Conservation (phyloP, 2,113 vertebrate species). For the Cyprinodon tularosa region DNA sequence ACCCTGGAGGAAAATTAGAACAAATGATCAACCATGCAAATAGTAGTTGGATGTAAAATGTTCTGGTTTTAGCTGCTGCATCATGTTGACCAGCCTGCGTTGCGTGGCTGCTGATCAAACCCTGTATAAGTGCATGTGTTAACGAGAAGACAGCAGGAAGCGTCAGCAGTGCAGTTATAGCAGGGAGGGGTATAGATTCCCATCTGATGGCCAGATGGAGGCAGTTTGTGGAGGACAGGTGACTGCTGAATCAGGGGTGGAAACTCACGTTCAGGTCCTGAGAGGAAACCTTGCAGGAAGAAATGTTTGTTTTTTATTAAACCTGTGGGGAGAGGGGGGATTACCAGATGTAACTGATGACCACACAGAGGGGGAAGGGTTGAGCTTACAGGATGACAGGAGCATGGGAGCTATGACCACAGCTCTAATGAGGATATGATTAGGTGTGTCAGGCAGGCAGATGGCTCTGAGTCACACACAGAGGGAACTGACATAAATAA, state of each 20-base stretch:
- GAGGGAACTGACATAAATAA: constrained; percentile 62
- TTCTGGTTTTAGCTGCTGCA: neutral
- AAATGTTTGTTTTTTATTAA: neutral
- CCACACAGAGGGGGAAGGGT: neutral
- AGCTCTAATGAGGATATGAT: constrained; percentile 62
- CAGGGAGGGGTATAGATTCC: constrained; percentile 49
- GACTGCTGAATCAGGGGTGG: constrained; percentile 22
- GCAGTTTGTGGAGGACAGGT: neutral
- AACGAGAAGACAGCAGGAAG: constrained; percentile 3
- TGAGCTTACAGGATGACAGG: constrained; percentile 62
- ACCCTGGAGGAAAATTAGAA: neutral
- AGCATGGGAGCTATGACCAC: constrained; percentile 56
- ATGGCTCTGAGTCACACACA: constrained; percentile 61
- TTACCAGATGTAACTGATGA: constrained; percentile 61
- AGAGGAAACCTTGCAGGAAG: neutral
- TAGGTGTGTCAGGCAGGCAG: constrained; percentile 58
- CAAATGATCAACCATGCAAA: neutral
- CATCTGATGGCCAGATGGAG: constrained; percentile 48
- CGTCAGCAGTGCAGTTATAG: constrained; percentile 44
- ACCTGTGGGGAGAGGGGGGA: constrained; percentile 11
- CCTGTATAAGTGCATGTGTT: constrained; percentile 6
- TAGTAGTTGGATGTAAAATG: neutral
- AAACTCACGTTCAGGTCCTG: neutral
- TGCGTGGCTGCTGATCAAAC: neutral
- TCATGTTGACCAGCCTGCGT: neutral